Base-by-base conservation (phyloP, 2,797 vertebrate genomes). In the Artibeus lituratus region DNA sequence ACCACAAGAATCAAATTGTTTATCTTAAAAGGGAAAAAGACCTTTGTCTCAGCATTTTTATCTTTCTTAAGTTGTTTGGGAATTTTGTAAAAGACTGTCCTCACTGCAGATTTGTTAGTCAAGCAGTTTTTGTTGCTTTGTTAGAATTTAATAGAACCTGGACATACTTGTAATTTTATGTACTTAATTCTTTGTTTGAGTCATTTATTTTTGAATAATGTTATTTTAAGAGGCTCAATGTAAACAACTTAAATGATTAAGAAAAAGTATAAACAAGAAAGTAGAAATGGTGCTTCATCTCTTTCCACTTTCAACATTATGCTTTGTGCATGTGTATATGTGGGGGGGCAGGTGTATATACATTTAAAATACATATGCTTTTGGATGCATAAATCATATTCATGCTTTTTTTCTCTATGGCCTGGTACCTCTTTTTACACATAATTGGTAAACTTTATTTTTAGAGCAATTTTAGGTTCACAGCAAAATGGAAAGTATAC, bases 1-100 rank as follows among this genome's bases (percentile, higher is more conserved):
- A 88, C n/a, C 24, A n/a, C 24, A 87, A 89, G 22, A 95, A 92
- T 77, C 92, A 77, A 82, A n/a, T 89, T 87, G 47, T 88, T 94
- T 78, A 51, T 84, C 29, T 80, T 92, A 87, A 94, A 87, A 95
- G 80, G 62, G 70, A 91, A 76, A 92, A 95, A 73, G n/a, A 18
- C 47, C 29, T 76, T 86, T 18, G 65, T 49, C 42, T 95, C 55
- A 76, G 77, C 55, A 91, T 76, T 96, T 94, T 87, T 15, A 59
- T 85, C 32, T 89, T 87, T 82, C 42, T 94, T 74, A 78, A 39
- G 3, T 67, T 86, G 42, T 57, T 89, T 55, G 62, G 37, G 47
- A 70, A 49, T 91, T 95, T 77, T 69, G 16, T 89, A 55, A 59
- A 70, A 62, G 62, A 10, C 35, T 85, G 19, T 80, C 21, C 87